These are phyloP conservation scores for Eptesicus fuscus DNA, from an alignment of 2,113 vertebrate species.

Conservation along the genomic window DNA sequence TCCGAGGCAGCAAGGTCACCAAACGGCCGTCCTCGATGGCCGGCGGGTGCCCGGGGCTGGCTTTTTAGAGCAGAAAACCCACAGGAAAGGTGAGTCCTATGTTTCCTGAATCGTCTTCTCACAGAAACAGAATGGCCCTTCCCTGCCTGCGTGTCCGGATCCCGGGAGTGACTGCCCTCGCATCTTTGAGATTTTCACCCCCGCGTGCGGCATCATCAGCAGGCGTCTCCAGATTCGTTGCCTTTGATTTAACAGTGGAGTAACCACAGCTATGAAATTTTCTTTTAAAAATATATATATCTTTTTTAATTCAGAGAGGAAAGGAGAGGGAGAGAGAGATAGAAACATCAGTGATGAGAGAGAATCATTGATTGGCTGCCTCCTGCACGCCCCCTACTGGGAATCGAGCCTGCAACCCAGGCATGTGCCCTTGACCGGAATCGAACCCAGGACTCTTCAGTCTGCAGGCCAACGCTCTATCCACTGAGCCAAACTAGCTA, in stretches of 20 bases:
- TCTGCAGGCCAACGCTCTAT: no score
- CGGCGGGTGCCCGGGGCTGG: background rate
- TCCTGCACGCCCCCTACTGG: no score
- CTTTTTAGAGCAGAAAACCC: background rate
- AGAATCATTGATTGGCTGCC: no score
- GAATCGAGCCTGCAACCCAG: no score
- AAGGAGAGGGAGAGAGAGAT: no score
- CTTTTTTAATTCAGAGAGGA: no score
- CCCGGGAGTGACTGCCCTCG: background rate
- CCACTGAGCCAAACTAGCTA: no score
- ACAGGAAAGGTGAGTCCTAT: background rate
- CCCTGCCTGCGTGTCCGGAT: background rate
- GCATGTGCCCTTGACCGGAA: no score
- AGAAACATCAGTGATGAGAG: no score
- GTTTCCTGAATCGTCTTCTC: background rate
- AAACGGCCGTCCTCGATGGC: conserved; percentile 46
- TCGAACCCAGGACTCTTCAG: no score
- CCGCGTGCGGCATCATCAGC: fast-evolving
- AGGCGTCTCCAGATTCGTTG: background rate
- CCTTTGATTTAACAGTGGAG: background rate
- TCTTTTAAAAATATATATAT: background rate
- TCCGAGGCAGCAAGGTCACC: conserved; percentile 46
- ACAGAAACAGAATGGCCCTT: background rate
- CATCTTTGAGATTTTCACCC: background rate
- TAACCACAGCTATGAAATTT: background rate